These are phyloP conservation scores for Gymnorhina tibicen DNA, from an alignment of 2,113 vertebrate species.

Conservation along the genomic window DNA sequence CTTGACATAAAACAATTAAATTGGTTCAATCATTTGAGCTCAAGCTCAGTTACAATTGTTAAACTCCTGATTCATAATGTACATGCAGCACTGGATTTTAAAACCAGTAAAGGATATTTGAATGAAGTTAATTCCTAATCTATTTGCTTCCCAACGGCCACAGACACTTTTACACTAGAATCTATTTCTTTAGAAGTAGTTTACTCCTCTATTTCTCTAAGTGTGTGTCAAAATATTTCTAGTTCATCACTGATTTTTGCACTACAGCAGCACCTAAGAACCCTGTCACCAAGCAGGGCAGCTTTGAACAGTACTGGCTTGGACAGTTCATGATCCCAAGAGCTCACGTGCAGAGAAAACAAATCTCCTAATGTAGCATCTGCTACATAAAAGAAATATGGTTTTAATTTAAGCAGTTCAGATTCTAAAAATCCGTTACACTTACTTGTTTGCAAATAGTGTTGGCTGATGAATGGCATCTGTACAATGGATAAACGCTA, in stretches of 20 bases:
- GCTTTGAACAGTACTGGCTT: neutral
- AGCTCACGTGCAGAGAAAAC: neutral
- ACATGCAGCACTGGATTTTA: neutral
- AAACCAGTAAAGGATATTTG: neutral
- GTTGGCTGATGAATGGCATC: neutral
- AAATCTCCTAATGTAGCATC: neutral
- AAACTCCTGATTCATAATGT: neutral
- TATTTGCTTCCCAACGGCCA: neutral
- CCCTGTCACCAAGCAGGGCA: neutral
- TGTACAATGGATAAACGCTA: neutral
- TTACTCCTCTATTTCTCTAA: neutral
- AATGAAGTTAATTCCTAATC: neutral
- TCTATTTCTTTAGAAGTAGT: neutral
- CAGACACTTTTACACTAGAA: neutral
- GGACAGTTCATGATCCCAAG: neutral
- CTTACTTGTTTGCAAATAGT: neutral
- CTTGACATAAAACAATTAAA: neutral
- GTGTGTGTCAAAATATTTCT: neutral
- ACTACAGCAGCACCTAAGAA: neutral
- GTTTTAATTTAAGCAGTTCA: neutral
- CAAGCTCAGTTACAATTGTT: neutral
- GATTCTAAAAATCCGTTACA: neutral
- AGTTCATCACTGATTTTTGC: neutral
- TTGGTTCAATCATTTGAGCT: neutral
- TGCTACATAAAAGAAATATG: neutral